Evolutionary conservation across 1,140 invertebrate genomes (phyloP).

Genomic region (Euura saliciscinereae): DNA sequence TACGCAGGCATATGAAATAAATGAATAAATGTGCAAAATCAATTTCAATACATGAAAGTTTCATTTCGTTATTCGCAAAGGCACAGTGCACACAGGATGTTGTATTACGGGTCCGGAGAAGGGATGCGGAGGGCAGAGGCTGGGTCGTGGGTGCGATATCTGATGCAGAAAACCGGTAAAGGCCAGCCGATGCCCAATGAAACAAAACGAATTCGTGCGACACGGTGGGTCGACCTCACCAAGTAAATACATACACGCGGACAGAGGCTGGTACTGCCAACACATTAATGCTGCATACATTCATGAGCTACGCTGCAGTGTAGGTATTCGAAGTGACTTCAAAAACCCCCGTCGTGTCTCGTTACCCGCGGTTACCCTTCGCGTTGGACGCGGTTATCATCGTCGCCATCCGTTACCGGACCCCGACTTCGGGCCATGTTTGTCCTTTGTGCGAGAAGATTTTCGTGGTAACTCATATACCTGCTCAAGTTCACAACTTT

Average conservation of each 20-base stretch:
- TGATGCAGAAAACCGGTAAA: conserved; percentile 7
- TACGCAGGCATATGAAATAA: too few relatives aligned
- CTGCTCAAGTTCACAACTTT: too few relatives aligned
- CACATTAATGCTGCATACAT: too few relatives aligned
- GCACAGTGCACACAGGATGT: too few relatives aligned
- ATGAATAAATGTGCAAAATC: too few relatives aligned
- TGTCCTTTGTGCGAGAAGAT: background rate
- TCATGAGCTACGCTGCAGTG: too few relatives aligned
- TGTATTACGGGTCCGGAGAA: conserved; percentile 6
- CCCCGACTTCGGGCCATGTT: background rate
- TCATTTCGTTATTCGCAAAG: too few relatives aligned
- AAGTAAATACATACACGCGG: background rate
- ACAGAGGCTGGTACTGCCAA: background rate
- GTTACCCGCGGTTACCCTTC: background rate
- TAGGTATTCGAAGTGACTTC: background rate
- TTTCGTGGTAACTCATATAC: too few relatives aligned
- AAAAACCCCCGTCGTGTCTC: background rate
- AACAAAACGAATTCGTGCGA: conserved; percentile 5
- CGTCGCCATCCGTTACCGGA: background rate
- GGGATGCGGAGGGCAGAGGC: conserved; percentile 13
- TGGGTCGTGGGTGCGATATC: conserved; percentile 6
- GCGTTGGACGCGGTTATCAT: background rate
- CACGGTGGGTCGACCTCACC: background rate
- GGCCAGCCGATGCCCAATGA: background rate
- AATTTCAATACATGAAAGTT: too few relatives aligned